Percentiles rank a stretch among this genome's conserved stretches.
phyloP scores from a whole-genome alignment of 1,140 invertebrate genomes.

The Zaprionus africanus region DNA sequence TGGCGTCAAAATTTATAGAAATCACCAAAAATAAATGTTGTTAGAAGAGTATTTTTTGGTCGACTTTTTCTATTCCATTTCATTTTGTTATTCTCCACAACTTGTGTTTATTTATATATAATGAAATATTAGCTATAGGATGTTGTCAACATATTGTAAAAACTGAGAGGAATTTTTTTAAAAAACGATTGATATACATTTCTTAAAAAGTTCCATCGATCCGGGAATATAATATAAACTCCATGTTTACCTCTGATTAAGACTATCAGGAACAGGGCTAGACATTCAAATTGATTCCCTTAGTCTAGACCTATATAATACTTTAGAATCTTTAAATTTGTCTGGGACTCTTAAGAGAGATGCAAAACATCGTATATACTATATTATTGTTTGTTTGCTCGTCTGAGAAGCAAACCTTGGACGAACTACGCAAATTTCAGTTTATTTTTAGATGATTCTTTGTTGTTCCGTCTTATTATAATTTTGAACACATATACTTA shows the following conservation, averaged over 20 bases:
- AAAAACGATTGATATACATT: neutral
- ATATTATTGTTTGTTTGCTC: constrained; percentile 3
- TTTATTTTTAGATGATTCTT: constrained; percentile 62
- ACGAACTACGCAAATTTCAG: constrained; percentile 56
- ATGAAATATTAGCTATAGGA: constrained; percentile 4
- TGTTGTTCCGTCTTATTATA: constrained; percentile 31
- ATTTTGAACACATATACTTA: constrained; percentile 15
- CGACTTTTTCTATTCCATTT: neutral
- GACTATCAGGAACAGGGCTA: neutral
- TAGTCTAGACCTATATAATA: neutral
- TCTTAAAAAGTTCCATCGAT: neutral
- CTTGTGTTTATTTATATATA: constrained; percentile 3
- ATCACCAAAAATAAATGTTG: neutral
- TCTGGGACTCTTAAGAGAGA: constrained; percentile 13
- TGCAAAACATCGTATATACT: constrained; percentile 4
- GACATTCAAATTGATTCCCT: neutral
- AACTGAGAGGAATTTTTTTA: neutral
- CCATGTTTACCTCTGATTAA: neutral
- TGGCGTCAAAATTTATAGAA: neutral
- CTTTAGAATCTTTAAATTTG: constrained; percentile 2
- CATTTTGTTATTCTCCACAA: neutral
- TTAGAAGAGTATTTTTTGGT: neutral
- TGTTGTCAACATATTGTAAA: neutral
- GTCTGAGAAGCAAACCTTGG: constrained; percentile 44
- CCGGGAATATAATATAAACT: neutral